Base-by-base conservation (phyloP, 2,113 vertebrate species). In the Heteronetta atricapilla region DNA sequence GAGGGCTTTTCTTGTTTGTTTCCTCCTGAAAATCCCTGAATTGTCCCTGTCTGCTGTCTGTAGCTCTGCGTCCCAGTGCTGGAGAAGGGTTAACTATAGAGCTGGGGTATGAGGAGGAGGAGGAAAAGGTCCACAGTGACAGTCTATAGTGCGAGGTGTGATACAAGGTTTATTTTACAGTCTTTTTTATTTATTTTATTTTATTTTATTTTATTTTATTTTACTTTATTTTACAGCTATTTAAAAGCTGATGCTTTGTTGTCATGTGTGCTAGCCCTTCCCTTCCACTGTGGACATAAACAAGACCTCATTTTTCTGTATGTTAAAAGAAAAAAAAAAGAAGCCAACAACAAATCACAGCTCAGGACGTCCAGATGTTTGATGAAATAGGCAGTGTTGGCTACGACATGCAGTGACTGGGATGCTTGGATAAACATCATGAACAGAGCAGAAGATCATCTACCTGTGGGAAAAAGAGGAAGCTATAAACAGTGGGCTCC, bases 61-160 rank as follows among this genome's bases (percentile, higher is more conserved):
- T 14, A 59, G 4, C 23, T 64, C n/a, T 33, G 13, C 55, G 62
- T 53, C 26, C 60, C n/a, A 31, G 7, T 73, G 68, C 2, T 81
- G n/a, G n/a, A n/a, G 23, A 74, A 38, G 14, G 29, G 56, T 46
- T 77, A 67, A 7, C 0, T 18, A 2, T 0, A 10, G 64, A 28
- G 16, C 1, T 62, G 38, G 13, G 13, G 46, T 48, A 26, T 46
- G 20, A 28, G 33, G 34, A 81, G 46, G 64, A 72, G 11, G 38
- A 76, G 48, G 6, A 75, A 70, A 34, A 88, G 11, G 26, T 86
- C 55, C 44, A 9, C 21, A 29, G 48, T 72, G 44, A 60, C 10
- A 6, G 3, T 46, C 48, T 34, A 1, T 7, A 76, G 36, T 38
- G 25, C 38, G 36, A 28, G 15, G 10, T 63, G 25, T 64, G 62